These are phyloP conservation scores for Galendromus occidentalis DNA, from an alignment of 1,140 invertebrate genomes.

Conservation along the genomic window DNA sequence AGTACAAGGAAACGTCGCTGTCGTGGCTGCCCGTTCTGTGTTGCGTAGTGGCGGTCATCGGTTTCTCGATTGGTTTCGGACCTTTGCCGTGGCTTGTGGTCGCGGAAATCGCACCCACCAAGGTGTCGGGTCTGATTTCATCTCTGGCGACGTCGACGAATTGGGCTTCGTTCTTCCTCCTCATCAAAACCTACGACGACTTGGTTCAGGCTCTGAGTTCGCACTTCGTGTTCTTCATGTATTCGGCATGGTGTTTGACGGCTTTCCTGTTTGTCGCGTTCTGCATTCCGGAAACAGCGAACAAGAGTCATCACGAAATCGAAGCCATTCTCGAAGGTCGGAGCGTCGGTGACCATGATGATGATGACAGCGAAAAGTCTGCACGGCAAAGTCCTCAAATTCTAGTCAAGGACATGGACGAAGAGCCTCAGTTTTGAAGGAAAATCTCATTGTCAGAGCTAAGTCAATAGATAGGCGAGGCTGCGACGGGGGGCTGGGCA, in stretches of 20 bases:
- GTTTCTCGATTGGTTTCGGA: neutral
- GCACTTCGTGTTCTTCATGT: neutral
- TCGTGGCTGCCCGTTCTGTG: neutral
- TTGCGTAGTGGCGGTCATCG: neutral
- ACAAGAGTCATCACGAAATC: neutral
- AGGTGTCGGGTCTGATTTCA: neutral
- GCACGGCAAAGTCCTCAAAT: too few species aligned
- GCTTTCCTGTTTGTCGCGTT: neutral
- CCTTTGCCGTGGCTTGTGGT: constrained; percentile 1
- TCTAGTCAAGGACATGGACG: too few species aligned
- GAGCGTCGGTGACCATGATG: too few species aligned
- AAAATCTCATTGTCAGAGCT: too few species aligned
- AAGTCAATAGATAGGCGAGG: too few species aligned
- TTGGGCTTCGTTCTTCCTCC: constrained; percentile 6
- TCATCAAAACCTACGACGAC: neutral
- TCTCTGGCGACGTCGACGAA: neutral
- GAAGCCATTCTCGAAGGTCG: neutral
- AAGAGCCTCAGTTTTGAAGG: too few species aligned
- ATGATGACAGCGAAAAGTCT: too few species aligned
- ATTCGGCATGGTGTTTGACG: neutral
- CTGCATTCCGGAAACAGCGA: neutral
- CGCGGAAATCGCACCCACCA: neutral
- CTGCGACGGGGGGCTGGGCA: too few species aligned
- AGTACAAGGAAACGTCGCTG: neutral
- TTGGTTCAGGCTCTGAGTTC: neutral